A percentile compares a stretch with the other conserved stretches of the same genome.
Conservation (phyloP, 2,888 invertebrate genomes). For the Pterobdella sp. region DNA sequence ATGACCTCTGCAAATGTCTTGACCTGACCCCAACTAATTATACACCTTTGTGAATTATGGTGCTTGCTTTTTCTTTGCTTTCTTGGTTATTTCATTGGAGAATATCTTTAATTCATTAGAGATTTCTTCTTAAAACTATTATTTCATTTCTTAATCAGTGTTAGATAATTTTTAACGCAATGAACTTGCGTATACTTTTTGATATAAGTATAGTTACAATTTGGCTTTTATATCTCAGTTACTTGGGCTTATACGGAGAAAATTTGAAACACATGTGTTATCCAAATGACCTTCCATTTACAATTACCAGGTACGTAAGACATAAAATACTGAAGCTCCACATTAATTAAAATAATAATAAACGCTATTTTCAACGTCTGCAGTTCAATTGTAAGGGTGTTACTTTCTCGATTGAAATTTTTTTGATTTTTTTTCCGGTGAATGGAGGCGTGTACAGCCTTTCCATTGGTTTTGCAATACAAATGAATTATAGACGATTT, state of each 20-base stretch:
- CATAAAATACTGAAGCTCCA: not conserved
- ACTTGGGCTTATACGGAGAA: not conserved
- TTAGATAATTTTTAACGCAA: not conserved
- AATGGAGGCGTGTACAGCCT: too few relatives aligned
- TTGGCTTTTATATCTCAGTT: not conserved
- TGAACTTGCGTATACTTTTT: not conserved
- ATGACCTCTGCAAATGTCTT: conserved; percentile 6
- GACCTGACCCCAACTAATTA: conserved; percentile 12
- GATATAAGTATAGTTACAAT: not conserved
- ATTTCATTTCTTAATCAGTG: not conserved
- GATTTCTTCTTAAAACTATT: not conserved
- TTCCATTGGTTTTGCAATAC: too few relatives aligned
- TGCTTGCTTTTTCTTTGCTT: not conserved
- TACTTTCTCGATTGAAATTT: not conserved
- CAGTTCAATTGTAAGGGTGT: not conserved
- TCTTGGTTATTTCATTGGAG: not conserved
- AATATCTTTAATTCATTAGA: not conserved
- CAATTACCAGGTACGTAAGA: conserved; percentile 10
- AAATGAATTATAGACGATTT: too few relatives aligned
- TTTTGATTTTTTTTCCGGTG: not conserved
- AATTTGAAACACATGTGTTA: conserved; percentile 4
- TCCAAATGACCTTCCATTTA: conserved; percentile 9
- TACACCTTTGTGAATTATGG: not conserved
- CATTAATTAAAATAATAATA: not conserved
- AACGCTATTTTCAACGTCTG: not conserved